Evolutionary conservation across 1,140 invertebrate species (phyloP).

Genomic region (Linepithema humile): DNA sequence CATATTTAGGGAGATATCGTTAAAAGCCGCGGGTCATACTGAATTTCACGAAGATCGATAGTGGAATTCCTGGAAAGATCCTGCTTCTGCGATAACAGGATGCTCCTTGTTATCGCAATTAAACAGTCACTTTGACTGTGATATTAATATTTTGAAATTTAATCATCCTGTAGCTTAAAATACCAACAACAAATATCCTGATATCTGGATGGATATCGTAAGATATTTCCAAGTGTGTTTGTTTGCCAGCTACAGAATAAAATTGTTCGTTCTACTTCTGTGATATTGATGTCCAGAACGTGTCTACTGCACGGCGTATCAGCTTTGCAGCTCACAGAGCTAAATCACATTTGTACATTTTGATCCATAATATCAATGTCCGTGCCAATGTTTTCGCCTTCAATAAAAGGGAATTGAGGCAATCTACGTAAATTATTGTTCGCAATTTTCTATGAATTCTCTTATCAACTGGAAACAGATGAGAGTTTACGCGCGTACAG

Average conservation of each 20-base stretch:
- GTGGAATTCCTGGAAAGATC: background rate
- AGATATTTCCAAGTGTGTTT: background rate
- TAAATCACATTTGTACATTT: background rate
- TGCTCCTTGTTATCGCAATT: background rate
- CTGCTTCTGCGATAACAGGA: background rate
- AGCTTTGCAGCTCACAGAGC: background rate
- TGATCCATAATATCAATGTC: constrained; percentile 26
- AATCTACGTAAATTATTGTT: too few species aligned
- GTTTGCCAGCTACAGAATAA: background rate
- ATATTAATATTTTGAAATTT: background rate
- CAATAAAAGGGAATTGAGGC: too few species aligned
- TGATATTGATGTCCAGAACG: background rate
- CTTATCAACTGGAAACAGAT: constrained; percentile 10
- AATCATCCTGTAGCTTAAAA: background rate
- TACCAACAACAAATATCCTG: too few species aligned
- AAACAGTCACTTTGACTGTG: background rate
- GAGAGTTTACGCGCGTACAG: constrained; percentile 43
- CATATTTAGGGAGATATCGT: constrained; percentile 30
- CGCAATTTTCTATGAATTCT: too few species aligned
- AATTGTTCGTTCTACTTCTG: background rate
- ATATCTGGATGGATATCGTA: too few species aligned
- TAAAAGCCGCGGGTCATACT: background rate
- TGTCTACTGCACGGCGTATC: background rate
- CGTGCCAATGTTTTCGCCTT: too few species aligned
- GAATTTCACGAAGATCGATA: background rate